Evolutionary conservation across 2,888 invertebrate genomes (phyloP).

Genomic region (Cepaea hortensis): DNA sequence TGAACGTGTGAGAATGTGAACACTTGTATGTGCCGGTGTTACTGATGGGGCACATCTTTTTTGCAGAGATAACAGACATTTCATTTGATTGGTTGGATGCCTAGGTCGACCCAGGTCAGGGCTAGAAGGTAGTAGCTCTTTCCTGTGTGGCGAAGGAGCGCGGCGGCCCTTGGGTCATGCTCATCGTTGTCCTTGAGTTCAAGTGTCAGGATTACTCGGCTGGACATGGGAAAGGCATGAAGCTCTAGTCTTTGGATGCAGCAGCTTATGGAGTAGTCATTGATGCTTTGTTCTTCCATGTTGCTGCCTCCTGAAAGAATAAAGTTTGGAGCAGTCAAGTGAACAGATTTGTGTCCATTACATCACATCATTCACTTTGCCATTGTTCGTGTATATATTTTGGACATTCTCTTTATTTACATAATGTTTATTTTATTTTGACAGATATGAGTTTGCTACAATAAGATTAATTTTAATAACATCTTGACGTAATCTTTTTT

Average conservation of each 20-base stretch:
- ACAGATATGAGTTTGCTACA: too few species aligned
- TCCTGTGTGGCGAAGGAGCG: conserved; percentile 45
- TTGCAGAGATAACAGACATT: conserved; percentile 50
- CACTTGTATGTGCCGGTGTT: conserved; percentile 35
- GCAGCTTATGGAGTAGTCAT: conserved; percentile 5
- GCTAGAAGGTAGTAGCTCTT: conserved; percentile 39
- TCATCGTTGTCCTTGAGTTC: conserved; percentile 39
- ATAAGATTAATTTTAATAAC: too few species aligned
- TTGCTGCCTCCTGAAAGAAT: conserved; percentile 15
- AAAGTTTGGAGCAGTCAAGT: conserved; percentile 24
- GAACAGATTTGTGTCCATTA: conserved; percentile 31
- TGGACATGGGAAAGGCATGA: conserved; percentile 7
- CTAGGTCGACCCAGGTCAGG: conserved; percentile 49
- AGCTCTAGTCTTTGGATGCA: conserved; percentile 26
- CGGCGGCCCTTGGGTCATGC: conserved; percentile 9
- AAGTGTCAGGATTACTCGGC: conserved; percentile 29
- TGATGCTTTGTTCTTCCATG: conserved; percentile 30
- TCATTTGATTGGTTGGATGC: conserved; percentile 49
- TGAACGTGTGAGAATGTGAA: conserved; percentile 8
- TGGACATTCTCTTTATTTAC: too few species aligned
- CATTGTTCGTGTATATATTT: conserved; percentile 11
- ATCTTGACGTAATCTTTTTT: too few species aligned
- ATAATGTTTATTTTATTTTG: too few species aligned
- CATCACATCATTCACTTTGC: conserved; percentile 35
- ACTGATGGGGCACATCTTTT: conserved; percentile 52